A percentile compares a stretch with the other conserved stretches of the same genome.
Evolutionary conservation across 2,888 invertebrate species (phyloP).

Genomic region (Sialis fuliginosa): DNA sequence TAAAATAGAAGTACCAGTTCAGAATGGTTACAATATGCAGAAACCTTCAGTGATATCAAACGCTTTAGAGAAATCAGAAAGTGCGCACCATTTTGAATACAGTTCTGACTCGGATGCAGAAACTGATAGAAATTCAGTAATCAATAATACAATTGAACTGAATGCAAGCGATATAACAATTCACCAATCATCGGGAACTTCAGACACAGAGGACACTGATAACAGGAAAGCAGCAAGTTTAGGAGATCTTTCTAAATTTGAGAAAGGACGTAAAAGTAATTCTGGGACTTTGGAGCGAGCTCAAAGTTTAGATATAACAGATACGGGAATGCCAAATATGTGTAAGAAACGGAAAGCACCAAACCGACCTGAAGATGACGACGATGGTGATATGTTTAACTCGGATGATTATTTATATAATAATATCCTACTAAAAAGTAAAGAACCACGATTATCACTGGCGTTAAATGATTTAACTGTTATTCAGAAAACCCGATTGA

Average conservation of each 20-base stretch:
- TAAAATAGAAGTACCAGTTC: conserved; percentile 22
- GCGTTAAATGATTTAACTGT: conserved; percentile 47
- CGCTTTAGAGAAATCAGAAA: conserved; percentile 9
- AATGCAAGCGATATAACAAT: conserved; percentile 59
- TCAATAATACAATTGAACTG: conserved; percentile 47
- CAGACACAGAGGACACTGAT: conserved; percentile 40
- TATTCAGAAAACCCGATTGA: conserved; percentile 47
- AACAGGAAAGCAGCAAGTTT: conserved; percentile 59
- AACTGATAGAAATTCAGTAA: conserved; percentile 24
- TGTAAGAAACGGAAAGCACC: conserved; percentile 48
- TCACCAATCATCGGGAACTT: conserved; percentile 44
- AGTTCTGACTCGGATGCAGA: conserved; percentile 33
- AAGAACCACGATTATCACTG: conserved; percentile 37
- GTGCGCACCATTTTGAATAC: conserved; percentile 16
- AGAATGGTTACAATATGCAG: no score
- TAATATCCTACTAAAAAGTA: conserved; percentile 30
- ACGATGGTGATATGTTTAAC: conserved; percentile 22
- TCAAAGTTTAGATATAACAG: conserved; percentile 61
- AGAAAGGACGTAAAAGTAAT: conserved; percentile 25
- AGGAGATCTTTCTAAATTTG: conserved; percentile 58
- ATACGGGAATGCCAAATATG: conserved; percentile 21
- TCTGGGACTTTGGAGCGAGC: conserved; percentile 52
- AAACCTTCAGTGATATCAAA: no score
- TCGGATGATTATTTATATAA: conserved; percentile 22
- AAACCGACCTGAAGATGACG: conserved; percentile 28